A percentile compares a stretch with the other conserved stretches of the same genome.
Evolutionary conservation across 53 echinoderm and acorn worm genomes (phyloP).

Genomic region (Zoroaster sp.): DNA sequence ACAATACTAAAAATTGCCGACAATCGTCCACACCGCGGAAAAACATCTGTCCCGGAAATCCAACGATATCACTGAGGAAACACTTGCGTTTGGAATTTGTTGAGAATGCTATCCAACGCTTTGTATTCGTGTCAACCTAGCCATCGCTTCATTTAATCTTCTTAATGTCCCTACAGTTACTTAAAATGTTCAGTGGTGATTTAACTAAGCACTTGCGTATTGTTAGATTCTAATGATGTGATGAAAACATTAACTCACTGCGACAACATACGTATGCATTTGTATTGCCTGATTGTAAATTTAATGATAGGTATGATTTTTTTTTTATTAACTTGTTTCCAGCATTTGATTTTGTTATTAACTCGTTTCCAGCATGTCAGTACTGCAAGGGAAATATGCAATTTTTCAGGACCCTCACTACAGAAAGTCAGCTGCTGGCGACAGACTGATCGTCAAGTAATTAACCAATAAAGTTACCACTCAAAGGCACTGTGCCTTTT

Average conservation of each 20-base stretch:
- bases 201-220: background rate
- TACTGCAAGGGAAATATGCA: too few relatives aligned
- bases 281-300: background rate
- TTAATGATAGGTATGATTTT: background rate
- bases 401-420: too few relatives aligned
- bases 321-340: too few relatives aligned
- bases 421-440: too few relatives aligned
- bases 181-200: background rate
- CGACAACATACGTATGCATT: background rate
- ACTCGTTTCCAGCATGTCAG: too few relatives aligned
- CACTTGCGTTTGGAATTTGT: background rate
- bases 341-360: too few relatives aligned
- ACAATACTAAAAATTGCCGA: conserved; percentile 1
- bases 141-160: conserved; percentile 24
- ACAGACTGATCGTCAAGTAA: too few relatives aligned
- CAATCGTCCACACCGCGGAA: conserved; percentile 3
- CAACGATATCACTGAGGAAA: conserved; percentile 15
- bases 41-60: conserved; percentile 58
- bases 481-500: too few relatives aligned
- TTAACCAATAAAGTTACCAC: too few relatives aligned
- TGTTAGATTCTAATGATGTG: background rate
- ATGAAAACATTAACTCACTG: background rate
- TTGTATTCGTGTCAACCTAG: conserved; percentile 10
- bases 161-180: background rate
- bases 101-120: background rate